A percentile compares a stretch with the other conserved stretches of the same genome.
Conservation (phyloP, 1,140 invertebrate species). For the Drosophila tristis region DNA sequence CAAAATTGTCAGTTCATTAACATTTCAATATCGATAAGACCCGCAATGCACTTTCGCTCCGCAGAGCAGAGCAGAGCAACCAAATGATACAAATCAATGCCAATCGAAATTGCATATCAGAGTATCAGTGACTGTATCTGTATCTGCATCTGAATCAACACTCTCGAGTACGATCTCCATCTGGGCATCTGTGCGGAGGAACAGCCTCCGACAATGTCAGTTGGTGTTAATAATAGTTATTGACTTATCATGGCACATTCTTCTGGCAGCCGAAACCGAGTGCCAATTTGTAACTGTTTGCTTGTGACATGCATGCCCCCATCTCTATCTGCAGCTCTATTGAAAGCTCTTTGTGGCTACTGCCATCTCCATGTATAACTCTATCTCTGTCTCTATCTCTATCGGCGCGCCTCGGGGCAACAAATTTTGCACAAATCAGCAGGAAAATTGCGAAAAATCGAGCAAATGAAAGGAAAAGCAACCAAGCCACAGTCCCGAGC, state of each 20-base stretch:
- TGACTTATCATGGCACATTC: constrained; percentile 77
- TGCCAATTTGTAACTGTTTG: constrained; percentile 64
- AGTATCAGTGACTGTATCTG: constrained; percentile 26
- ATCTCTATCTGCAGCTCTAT: constrained; percentile 18
- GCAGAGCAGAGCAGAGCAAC: background rate
- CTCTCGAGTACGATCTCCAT: constrained; percentile 11
- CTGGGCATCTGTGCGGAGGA: constrained; percentile 16
- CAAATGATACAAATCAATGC: constrained; percentile 33
- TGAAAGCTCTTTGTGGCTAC: background rate
- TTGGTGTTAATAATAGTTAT: constrained; percentile 70
- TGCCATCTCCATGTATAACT: background rate
- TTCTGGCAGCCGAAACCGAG: constrained; percentile 28
- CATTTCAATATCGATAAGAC: constrained; percentile 73
- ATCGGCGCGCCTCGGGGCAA: background rate
- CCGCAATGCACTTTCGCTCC: constrained; percentile 67
- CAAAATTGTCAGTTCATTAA: constrained; percentile 80
- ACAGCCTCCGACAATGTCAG: constrained; percentile 16
- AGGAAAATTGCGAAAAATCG: constrained; percentile 52
- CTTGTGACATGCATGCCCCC: constrained; percentile 53
- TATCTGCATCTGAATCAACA: constrained; percentile 31
- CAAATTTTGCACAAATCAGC: constrained; percentile 67
- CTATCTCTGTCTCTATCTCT: too few relatives aligned
- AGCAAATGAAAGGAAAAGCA: constrained; percentile 41
- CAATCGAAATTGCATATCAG: constrained; percentile 41
- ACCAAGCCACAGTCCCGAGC: background rate